Conservation (phyloP, 2,797 vertebrate species). For the Sebastiscus tertius region DNA sequence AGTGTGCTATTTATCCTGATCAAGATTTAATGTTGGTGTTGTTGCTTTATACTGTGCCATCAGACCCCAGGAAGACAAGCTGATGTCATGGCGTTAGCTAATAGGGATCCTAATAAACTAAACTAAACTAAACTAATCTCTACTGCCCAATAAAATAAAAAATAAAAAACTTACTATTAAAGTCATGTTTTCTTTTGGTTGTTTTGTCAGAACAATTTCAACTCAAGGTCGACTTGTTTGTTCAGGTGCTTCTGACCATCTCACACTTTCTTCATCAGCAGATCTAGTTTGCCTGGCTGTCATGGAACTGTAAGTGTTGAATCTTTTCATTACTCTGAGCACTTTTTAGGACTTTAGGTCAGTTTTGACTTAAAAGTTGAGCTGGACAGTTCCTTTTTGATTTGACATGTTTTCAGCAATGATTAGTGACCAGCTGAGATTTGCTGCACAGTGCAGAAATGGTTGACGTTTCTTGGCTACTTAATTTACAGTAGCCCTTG, state of each 20-base stretch:
- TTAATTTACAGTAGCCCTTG: not conserved
- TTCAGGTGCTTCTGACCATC: not conserved
- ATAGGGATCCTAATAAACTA: too few relatives aligned
- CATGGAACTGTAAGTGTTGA: not conserved
- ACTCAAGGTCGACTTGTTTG: not conserved
- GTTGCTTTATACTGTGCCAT: constrained; percentile 1
- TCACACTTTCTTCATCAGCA: not conserved
- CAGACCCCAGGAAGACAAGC: not conserved
- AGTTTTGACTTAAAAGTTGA: too few relatives aligned
- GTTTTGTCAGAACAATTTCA: not conserved
- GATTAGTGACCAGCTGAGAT: not conserved
- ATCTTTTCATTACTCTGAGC: not conserved
- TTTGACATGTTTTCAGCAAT: too few relatives aligned
- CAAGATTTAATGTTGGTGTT: not conserved
- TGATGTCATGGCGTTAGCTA: too few relatives aligned
- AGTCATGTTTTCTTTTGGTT: not conserved
- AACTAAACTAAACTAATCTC: not conserved
- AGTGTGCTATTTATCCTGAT: not conserved
- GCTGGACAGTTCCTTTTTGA: not conserved
- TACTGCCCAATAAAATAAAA: not conserved
- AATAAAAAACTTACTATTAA: not conserved
- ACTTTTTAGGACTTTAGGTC: not conserved
- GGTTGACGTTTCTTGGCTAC: not conserved
- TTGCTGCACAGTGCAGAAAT: not conserved
- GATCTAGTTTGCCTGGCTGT: not conserved